These are phyloP conservation scores for Drosophila tropicalis DNA, from an alignment of 1,140 invertebrate genomes.

Conservation along the genomic window DNA sequence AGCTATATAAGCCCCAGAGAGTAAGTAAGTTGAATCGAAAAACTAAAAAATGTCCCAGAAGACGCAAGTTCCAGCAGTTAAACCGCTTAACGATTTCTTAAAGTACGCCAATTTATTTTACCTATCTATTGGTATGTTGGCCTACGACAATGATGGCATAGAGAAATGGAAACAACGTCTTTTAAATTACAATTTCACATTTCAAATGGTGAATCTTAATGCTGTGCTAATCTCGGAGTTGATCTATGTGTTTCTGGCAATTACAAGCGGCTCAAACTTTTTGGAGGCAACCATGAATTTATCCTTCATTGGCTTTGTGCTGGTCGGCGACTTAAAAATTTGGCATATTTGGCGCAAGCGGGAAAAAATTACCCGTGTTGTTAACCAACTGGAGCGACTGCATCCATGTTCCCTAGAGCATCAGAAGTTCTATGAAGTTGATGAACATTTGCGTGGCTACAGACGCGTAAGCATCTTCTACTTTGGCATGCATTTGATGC, in stretches of 20 bases:
- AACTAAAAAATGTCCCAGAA: constrained; percentile 5
- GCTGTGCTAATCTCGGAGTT: constrained; percentile 53
- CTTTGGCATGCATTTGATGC: constrained; percentile 54
- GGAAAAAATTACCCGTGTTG: constrained; percentile 37
- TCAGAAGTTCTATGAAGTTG: constrained; percentile 41
- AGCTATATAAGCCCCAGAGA: background rate
- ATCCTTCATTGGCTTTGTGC: constrained; percentile 69
- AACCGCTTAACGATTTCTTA: constrained; percentile 39
- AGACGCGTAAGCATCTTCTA: constrained; percentile 54
- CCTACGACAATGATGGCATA: constrained; percentile 44
- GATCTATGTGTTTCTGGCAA: constrained; percentile 63
- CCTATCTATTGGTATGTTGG: constrained; percentile 63
- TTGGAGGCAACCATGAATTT: constrained; percentile 72
- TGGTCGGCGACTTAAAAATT: constrained; percentile 69
- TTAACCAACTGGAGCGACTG: constrained; percentile 42
- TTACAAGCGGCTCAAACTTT: constrained; percentile 60
- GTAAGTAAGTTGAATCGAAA: constrained; percentile 9
- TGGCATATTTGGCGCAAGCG: constrained; percentile 49
- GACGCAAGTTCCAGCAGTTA: constrained; percentile 2
- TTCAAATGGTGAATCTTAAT: constrained; percentile 61
- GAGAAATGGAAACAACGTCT: constrained; percentile 20
- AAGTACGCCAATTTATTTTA: constrained; percentile 60
- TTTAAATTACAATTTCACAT: constrained; percentile 41
- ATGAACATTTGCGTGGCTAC: constrained; percentile 30
- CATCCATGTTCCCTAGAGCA: constrained; percentile 37